Evolutionary conservation across 2,888 invertebrate species (phyloP), one percentile per base, ranked within the genome.

Genomic region (Agrotis puta): DNA sequence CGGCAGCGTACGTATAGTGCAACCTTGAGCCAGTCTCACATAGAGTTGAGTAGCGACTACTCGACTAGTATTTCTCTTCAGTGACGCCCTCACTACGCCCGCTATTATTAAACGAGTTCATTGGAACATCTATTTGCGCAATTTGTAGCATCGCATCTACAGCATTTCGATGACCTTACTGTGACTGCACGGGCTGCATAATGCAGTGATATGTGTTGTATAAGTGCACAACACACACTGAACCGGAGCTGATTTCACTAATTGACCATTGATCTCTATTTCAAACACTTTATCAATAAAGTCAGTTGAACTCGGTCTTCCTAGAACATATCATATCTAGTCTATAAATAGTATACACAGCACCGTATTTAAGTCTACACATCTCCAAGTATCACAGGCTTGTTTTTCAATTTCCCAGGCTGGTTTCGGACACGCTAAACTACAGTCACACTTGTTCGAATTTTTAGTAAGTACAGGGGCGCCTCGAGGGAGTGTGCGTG

Each of bases 61-160:
- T 86, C 88, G 85, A 87, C 89, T 91, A 88, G 87, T 88, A 87
- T 86, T 88, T 87, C 88, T 92, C 90, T 90, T 90, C 89, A 88
- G 91, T 91, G 92, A 92, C 94, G 93, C 93, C 94, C 91, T 92
- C 95, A 91, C 94, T 93, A 94, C 94, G 93, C 92, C 91, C 85
- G 93, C 95, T 95, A 95, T 95, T 94, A 95, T 94, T 95, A 94
- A 94, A 95, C 92, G 95, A 96, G 95, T 95, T 95, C 95, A 95
- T 95, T 95, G 95, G 95, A 95, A 95, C 95, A 94, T 95, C 95
- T 95, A 95, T 95, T 96, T 95, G 94, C 94, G 95, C 94, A 95
- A 96, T 95, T 94, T 92, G 92, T 92, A 94, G 90, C 92, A 93
- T 93, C 92, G 91, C 92, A 89, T 91, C 92, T 90, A 92, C 91